Conservation (phyloP, 2,888 invertebrate genomes). For the Lydus trimaculatus region DNA sequence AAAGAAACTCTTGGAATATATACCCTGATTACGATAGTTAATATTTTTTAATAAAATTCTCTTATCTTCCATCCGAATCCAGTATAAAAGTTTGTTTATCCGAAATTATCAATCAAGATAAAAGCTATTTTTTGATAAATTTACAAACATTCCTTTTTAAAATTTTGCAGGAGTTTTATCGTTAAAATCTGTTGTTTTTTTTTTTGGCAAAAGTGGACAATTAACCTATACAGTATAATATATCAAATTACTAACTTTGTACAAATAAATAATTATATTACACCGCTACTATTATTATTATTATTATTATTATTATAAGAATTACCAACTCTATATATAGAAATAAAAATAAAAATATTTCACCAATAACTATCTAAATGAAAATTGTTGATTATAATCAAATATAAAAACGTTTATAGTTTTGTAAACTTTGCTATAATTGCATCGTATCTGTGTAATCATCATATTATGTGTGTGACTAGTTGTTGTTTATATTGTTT, state of each 20-base stretch:
- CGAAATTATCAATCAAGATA: too few species aligned
- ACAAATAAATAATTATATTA: constrained; percentile 19
- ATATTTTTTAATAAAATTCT: constrained; percentile 9
- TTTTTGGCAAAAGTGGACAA: constrained; percentile 17
- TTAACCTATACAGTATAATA: constrained; percentile 12
- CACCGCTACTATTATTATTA: constrained; percentile 10
- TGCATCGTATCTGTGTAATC: background rate
- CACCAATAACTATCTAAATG: background rate
- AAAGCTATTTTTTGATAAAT: background rate
- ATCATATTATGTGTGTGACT: constrained; percentile 4
- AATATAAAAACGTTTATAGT: background rate
- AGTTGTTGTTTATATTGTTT: constrained; percentile 19
- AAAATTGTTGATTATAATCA: background rate
- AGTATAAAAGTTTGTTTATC: too few species aligned
- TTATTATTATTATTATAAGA: too few species aligned
- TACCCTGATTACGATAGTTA: constrained; percentile 53
- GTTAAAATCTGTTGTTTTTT: background rate
- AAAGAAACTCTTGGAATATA: constrained; percentile 50
- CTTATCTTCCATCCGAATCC: background rate
- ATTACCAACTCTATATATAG: constrained; percentile 6
- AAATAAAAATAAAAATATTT: background rate
- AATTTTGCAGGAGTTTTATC: background rate
- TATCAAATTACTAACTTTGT: constrained; percentile 22
- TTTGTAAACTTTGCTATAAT: background rate
- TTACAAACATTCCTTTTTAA: background rate